Percentiles rank a stretch among this genome's conserved stretches.
Evolutionary conservation across 2,888 invertebrate genomes (phyloP).

Genomic region (Aleiodes testaceus): DNA sequence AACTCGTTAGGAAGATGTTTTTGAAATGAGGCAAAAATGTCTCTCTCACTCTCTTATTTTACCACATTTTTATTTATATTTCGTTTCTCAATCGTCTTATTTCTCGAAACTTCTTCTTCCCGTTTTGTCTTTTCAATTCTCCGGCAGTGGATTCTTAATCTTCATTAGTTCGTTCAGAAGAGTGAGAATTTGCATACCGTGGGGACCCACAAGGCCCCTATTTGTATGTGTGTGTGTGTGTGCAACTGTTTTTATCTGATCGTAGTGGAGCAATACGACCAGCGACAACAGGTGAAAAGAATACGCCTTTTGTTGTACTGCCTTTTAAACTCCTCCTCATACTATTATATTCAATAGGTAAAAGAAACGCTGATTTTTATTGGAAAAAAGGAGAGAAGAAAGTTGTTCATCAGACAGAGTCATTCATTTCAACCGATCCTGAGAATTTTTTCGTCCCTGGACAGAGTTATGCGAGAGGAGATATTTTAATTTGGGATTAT

Average conservation of each 20-base stretch:
- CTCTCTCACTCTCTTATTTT: conserved; percentile 30
- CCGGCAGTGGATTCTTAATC: conserved; percentile 64
- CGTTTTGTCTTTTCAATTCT: conserved; percentile 36
- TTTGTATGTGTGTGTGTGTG: neutral
- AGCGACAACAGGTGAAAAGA: conserved; percentile 41
- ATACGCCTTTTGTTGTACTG: conserved; percentile 31
- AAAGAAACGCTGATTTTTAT: neutral
- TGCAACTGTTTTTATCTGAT: conserved; percentile 65
- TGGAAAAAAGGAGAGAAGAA: no score
- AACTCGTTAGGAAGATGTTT: conserved; percentile 67
- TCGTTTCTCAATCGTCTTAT: neutral
- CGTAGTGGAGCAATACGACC: conserved; percentile 48
- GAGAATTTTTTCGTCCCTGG: neutral
- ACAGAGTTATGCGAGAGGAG: neutral
- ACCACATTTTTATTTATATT: conserved; percentile 21
- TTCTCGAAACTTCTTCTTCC: conserved; percentile 25
- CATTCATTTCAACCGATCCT: conserved; percentile 19
- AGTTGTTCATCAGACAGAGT: neutral
- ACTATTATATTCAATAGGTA: neutral
- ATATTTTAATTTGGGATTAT: conserved; percentile 30
- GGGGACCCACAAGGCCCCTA: conserved; percentile 56
- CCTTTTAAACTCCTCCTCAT: neutral
- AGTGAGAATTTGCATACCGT: conserved; percentile 68
- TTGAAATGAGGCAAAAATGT: conserved; percentile 64
- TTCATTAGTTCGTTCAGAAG: conserved; percentile 68